Percentiles rank a stretch among this genome's conserved stretches.
Conservation (phyloP, 2,797 vertebrate genomes). For the Mico argentatus region DNA sequence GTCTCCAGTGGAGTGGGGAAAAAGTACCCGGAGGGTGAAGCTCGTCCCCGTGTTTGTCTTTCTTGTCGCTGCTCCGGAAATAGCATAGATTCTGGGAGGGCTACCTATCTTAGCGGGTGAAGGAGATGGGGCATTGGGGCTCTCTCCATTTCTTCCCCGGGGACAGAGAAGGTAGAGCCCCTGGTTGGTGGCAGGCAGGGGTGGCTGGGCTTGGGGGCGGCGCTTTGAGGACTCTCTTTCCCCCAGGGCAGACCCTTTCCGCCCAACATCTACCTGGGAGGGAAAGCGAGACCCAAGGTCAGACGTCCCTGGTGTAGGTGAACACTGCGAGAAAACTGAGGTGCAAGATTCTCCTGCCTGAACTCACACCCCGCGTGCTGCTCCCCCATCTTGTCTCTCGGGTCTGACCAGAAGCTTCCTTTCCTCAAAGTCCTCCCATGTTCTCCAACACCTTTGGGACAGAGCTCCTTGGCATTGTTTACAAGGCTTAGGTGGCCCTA, state of each 20-base stretch:
- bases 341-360: accelerated
- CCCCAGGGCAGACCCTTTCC: background rate
- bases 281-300: background rate
- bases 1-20: background rate
- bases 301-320: background rate
- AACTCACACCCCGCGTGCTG: background rate
- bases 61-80: background rate
- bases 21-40: background rate
- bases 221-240: background rate
- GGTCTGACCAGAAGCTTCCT: background rate
- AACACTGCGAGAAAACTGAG: background rate
- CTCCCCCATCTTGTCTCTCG: background rate
- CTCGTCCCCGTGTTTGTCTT: background rate
- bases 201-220: background rate
- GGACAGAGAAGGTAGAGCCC: background rate
- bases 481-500: background rate
- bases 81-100: background rate
- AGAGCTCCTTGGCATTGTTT: background rate
- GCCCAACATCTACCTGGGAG: background rate
- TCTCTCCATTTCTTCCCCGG: background rate
- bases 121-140: background rate
- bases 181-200: background rate
- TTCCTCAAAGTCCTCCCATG: background rate
- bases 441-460: background rate
- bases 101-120: background rate